phyloP scores from a whole-genome alignment of 2,113 vertebrate genomes.

The Romanogobio albipinnatus region DNA sequence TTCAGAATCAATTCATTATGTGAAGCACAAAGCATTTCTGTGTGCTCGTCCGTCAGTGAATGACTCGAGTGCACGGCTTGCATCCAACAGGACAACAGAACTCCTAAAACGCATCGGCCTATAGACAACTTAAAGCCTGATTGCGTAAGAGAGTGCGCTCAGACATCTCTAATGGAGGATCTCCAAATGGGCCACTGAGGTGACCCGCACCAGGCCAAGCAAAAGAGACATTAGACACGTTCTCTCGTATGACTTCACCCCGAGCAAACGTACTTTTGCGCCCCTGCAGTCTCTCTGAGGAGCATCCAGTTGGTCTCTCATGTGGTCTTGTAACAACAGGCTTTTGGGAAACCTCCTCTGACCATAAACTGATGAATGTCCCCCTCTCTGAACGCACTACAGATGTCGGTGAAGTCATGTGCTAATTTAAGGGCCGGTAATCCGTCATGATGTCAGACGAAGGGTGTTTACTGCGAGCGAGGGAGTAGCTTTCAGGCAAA shows the following conservation, averaged over 20 bases:
- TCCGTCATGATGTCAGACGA: slow-evolving; percentile 40
- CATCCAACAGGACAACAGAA: not conserved
- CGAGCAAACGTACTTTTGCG: not conserved
- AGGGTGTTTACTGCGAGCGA: slow-evolving; percentile 41
- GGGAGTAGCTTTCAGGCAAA: slow-evolving; percentile 19
- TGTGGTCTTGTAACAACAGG: slow-evolving; percentile 39
- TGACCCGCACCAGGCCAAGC: slow-evolving; percentile 20
- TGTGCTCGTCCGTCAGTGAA: not conserved
- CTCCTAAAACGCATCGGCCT: not conserved
- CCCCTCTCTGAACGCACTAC: slow-evolving; percentile 23
- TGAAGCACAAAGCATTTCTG: not conserved
- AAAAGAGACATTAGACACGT: not conserved
- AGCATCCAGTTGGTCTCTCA: slow-evolving; percentile 18
- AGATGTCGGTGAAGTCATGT: slow-evolving; percentile 58
- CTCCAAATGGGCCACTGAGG: slow-evolving; percentile 4
- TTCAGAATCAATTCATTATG: slow-evolving; percentile 7
- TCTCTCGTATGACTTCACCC: not conserved
- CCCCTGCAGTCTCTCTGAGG: not conserved
- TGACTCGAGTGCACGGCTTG: not conserved
- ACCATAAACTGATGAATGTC: slow-evolving; percentile 25
- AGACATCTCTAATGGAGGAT: not conserved
- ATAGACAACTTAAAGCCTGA: not conserved
- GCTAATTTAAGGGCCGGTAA: slow-evolving; percentile 42
- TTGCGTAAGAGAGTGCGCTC: not conserved
- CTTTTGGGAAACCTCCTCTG: slow-evolving; percentile 41